A percentile compares a stretch with the other conserved stretches of the same genome.
Evolutionary conservation across 2,888 invertebrate genomes (phyloP).

Genomic region (Macroteleia sp.): DNA sequence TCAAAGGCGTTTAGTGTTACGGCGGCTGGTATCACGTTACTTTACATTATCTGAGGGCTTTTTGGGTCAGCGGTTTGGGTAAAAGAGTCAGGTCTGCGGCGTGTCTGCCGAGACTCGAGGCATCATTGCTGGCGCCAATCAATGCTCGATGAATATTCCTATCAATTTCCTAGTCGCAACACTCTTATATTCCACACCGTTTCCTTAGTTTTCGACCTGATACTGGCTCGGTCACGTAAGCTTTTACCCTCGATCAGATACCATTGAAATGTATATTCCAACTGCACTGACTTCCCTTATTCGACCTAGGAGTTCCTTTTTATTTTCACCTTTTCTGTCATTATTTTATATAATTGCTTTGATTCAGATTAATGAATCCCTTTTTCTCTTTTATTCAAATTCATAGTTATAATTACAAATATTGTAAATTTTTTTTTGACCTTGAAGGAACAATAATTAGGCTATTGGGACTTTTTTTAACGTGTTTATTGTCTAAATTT

Average conservation of each 20-base stretch:
- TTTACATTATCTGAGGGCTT: slow-evolving; percentile 48
- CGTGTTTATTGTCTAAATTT: too few species aligned
- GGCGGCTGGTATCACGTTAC: slow-evolving; percentile 38
- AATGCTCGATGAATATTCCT: slow-evolving; percentile 61
- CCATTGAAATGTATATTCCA: slow-evolving; percentile 20
- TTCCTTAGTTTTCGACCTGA: slow-evolving; percentile 6
- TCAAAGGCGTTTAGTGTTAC: slow-evolving; percentile 50
- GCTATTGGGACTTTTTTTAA: too few species aligned
- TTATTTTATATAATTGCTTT: too few species aligned
- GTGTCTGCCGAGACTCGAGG: slow-evolving; percentile 44
- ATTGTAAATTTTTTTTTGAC: too few species aligned
- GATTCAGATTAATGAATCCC: too few species aligned
- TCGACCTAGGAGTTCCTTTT: too few species aligned
- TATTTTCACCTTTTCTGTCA: too few species aligned
- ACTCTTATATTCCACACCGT: slow-evolving; percentile 16
- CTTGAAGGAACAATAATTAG: too few species aligned
- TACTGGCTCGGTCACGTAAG: slow-evolving; percentile 39
- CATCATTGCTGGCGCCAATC: slow-evolving; percentile 49
- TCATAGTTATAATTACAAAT: too few species aligned
- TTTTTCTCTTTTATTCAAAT: too few species aligned
- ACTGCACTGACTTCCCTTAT: too few species aligned
- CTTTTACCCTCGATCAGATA: slow-evolving; percentile 29
- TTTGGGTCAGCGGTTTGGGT: slow-evolving; percentile 56
- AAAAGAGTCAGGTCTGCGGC: slow-evolving; percentile 38
- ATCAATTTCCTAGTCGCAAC: slow-evolving; percentile 42